A percentile compares a stretch with the other conserved stretches of the same genome.
These are phyloP conservation scores for Polyommatus icarus DNA, from an alignment of 2,888 invertebrate species.

Conservation along the genomic window DNA sequence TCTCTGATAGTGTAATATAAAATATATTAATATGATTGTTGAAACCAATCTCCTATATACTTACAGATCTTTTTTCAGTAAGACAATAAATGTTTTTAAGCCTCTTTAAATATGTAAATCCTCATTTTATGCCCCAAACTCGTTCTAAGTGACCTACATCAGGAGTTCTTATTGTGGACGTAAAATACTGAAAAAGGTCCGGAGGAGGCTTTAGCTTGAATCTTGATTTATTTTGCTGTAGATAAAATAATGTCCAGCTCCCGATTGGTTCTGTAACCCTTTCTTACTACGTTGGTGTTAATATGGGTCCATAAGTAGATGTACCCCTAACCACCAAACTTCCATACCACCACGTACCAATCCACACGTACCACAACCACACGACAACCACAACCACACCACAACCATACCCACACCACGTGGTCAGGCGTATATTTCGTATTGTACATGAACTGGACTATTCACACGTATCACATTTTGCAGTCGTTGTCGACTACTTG, in stretches of 20 bases:
- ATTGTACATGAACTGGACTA: too few species aligned
- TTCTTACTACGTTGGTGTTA: not conserved
- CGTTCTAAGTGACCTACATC: not conserved
- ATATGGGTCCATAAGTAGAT: too few species aligned
- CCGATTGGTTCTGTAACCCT: not conserved
- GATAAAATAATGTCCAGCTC: not conserved
- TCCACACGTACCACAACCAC: too few species aligned
- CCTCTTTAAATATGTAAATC: not conserved
- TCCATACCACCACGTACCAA: too few species aligned
- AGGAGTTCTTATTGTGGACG: not conserved
- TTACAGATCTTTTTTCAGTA: not conserved
- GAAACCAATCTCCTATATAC: not conserved
- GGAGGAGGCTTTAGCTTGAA: conserved; percentile 1
- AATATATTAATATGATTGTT: too few species aligned
- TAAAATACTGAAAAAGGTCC: not conserved
- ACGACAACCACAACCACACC: too few species aligned
- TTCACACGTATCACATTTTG: too few species aligned
- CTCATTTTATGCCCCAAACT: not conserved
- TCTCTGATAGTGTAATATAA: too few species aligned
- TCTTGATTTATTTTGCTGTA: not conserved
- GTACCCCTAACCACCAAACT: too few species aligned
- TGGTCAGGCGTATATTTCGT: too few species aligned
- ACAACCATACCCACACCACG: too few species aligned
- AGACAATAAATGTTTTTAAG: not conserved
- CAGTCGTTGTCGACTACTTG: too few species aligned